These are phyloP conservation scores for Halocaridina rubra DNA, from an alignment of 2,888 invertebrate species.

Conservation along the genomic window DNA sequence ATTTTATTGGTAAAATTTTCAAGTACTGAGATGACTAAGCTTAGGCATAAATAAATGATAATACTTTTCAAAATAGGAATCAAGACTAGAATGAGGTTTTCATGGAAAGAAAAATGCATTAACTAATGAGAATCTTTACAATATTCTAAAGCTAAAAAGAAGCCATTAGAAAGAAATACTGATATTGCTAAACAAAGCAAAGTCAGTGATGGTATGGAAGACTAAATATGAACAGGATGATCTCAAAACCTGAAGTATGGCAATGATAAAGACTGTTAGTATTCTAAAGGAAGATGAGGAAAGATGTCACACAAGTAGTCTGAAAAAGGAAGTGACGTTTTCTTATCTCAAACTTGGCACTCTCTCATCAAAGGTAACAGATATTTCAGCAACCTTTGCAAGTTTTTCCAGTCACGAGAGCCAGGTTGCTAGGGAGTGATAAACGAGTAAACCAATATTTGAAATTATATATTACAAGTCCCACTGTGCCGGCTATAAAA, in stretches of 20 bases:
- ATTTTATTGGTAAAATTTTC: too few species aligned
- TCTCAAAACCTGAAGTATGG: slow-evolving; percentile 26
- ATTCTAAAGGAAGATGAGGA: too few species aligned
- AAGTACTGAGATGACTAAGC: too few species aligned
- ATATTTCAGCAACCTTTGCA: slow-evolving; percentile 20
- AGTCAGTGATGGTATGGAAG: slow-evolving; percentile 41
- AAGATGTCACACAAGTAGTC: too few species aligned
- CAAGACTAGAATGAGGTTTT: too few species aligned
- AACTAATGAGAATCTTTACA: slow-evolving; percentile 17
- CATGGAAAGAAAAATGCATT: neutral
- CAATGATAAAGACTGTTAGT: neutral
- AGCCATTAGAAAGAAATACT: too few species aligned
- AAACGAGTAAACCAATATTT: slow-evolving; percentile 13
- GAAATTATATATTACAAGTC: neutral
- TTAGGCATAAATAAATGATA: too few species aligned
- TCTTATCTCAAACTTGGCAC: slow-evolving; percentile 5
- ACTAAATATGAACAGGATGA: slow-evolving; percentile 46
- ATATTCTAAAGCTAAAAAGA: slow-evolving; percentile 7
- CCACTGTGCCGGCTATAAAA: neutral
- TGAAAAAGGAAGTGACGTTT: too few species aligned
- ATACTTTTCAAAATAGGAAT: too few species aligned
- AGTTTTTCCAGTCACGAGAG: slow-evolving; percentile 25
- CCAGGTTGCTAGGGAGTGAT: slow-evolving; percentile 18
- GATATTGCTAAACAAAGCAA: slow-evolving; percentile 22
- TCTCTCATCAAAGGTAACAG: slow-evolving; percentile 33